Base-by-base conservation (phyloP, 2,113 vertebrate genomes). In the Catharus bicknelli region DNA sequence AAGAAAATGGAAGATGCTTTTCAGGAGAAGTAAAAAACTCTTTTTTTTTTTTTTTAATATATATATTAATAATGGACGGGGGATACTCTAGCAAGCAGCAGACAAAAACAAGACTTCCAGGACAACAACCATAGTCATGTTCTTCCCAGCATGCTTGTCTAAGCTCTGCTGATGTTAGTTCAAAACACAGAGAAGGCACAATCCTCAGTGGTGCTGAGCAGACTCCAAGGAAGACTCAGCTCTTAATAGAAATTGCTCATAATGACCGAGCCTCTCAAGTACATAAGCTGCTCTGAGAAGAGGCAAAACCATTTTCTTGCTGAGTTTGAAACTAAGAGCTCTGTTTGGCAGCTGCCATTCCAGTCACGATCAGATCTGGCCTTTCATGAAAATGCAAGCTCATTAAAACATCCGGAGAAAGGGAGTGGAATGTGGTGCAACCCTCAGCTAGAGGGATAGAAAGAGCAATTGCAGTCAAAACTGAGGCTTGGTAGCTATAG, bases 301-400 rank as follows among this genome's bases (percentile, higher is more conserved):
- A 94, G 64, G 50, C 63, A 96, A 93, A 89, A 70, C 70, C 89
- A 67, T 91, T 95, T 86, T 90, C 70, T 91, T 92, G 64, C 82
- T 64, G 79, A 94, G 82, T 90, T 92, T 89, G 76, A 90, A 87
- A 92, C n/a, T 68, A 80, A 92, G 91, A 75, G 64, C 83, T 91
- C 81, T 57, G 70, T 82, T 92, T 88, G 93, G 57, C 74, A 95
- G 80, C 77, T 92, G 85, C 70, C 92, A 90, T 89, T 95, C 91
- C 96, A 90, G 86, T 87, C 92, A 91, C 58, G 58, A 75, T 82
- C 76, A 29, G 61, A 91, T 85, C 76, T 94, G 84, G 78, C 81
- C 91, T 90, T 95, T 96, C 83, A 83, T 62, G 38, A 96, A 90
- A 91, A 96, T 84, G 85, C 79, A 83, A 95, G 67, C 92, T 95